Evolutionary conservation across 1,140 invertebrate species (phyloP), one percentile per base, ranked within the genome.

Genomic region (Cardiocondyla obscurior): DNA sequence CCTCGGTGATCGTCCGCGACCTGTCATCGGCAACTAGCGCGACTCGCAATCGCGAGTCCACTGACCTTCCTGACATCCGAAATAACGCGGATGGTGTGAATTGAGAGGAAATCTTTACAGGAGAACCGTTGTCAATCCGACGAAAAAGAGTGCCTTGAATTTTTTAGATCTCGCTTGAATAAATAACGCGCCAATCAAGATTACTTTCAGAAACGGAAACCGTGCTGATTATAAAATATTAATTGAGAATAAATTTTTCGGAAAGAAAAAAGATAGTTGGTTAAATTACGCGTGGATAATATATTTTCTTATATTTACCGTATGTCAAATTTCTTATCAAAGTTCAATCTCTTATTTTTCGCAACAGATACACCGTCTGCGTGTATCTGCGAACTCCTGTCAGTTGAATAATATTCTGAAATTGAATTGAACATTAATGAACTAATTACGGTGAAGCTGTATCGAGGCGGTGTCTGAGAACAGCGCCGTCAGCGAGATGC

Each of bases 401-500:
- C 30, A n/a, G n/a, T n/a, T 25, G 42, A 33, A 85, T 79, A 86
- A 85, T 79, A 53, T 88, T 60, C 72, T 33, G 51, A 85, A 89
- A 85, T 79, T 83, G 74, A 83, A 83, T 73, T 65, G 74, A 46
- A 44, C 77, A 79, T 82, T 85, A 88, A 90, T 82, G 72, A 89
- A 83, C 83, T 90, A 89, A 90, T 90, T 91, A 91, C 72, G 22
- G 57, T 69, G 51, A 55, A 64, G 85, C 84, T 84, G 51, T 49
- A 81, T 84, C 70, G 72, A 60, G 49, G 25, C 46, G 72, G 84
- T 85, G 70, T 60, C 81, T 77, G 76, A 62, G 72, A 86, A 76
- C 84, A 39, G 25, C 16, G 53, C 76, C 82, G 81, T 81, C 70
- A 83, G 67, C 58, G 44, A 85, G 67, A 89, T 74, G 67, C 70